Evolutionary conservation across 2,113 vertebrate genomes (phyloP).

Genomic region (Orthonyx spaldingii): DNA sequence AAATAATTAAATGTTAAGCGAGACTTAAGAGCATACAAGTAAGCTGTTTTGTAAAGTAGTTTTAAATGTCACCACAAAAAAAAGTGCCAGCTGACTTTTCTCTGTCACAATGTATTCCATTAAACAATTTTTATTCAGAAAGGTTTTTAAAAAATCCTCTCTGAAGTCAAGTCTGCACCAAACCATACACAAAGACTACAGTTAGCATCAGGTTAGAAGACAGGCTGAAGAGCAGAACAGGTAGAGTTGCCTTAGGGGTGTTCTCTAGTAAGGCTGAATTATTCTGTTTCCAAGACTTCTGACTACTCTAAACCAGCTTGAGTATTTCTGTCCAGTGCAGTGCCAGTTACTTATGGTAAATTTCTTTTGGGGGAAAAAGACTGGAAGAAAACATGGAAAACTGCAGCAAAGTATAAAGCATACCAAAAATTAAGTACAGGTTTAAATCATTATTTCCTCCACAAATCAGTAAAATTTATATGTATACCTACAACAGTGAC

Average conservation of each 20-base stretch:
- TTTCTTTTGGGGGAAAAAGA: neutral
- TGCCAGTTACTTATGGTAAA: neutral
- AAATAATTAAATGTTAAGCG: neutral
- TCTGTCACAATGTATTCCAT: neutral
- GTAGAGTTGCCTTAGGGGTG: neutral
- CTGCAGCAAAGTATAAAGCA: neutral
- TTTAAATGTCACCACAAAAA: neutral
- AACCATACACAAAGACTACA: neutral
- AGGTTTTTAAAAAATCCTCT: neutral
- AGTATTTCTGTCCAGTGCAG: neutral
- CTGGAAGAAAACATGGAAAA: neutral
- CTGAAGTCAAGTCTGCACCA: neutral
- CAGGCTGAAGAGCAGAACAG: neutral
- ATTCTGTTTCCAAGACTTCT: neutral
- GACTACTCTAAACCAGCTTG: neutral
- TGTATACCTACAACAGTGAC: neutral
- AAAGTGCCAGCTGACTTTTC: neutral
- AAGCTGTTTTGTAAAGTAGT: neutral
- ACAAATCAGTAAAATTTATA: neutral
- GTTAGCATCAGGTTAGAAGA: neutral
- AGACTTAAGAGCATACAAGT: neutral
- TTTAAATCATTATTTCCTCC: neutral
- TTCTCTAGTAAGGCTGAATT: neutral
- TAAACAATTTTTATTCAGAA: neutral
- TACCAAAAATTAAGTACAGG: neutral